phyloP scores from a whole-genome alignment of 2,113 vertebrate species.

The Aleadryas rufinucha region DNA sequence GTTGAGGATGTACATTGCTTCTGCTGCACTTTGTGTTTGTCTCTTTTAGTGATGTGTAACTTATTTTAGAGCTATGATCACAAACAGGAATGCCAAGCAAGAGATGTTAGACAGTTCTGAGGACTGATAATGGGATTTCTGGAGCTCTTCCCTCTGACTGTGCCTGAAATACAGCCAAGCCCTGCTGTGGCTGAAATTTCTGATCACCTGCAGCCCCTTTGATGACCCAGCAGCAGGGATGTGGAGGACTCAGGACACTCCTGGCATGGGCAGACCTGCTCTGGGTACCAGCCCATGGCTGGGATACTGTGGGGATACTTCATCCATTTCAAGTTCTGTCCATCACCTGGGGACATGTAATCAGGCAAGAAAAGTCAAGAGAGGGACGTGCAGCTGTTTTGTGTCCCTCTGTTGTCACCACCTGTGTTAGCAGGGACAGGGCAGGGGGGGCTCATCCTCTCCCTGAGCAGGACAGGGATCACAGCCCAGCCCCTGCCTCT shows the following conservation, averaged over 20 bases:
- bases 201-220: not conserved
- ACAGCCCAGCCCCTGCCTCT: not conserved
- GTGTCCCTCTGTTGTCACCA: not conserved
- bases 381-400: fast-evolving
- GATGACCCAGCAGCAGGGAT: fast-evolving
- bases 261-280: fast-evolving
- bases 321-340: not conserved
- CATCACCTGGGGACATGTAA: fast-evolving
- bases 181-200: not conserved
- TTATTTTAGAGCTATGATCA: not conserved
- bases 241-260: not conserved
- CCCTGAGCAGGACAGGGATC: not conserved
- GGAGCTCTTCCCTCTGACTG: not conserved
- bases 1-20: not conserved
- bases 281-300: not conserved
- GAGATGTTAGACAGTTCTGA: not conserved
- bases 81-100: not conserved
- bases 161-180: not conserved
- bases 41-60: not conserved
- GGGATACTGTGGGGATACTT: not conserved
- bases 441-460: not conserved
- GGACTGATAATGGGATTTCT: not conserved
- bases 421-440: not conserved
- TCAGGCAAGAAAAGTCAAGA: not conserved
- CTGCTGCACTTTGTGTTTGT: constrained; percentile 1